Evolutionary conservation across 2,797 vertebrate genomes (phyloP), one percentile per base, ranked within the genome.

Genomic region (Manis pentadactyla): DNA sequence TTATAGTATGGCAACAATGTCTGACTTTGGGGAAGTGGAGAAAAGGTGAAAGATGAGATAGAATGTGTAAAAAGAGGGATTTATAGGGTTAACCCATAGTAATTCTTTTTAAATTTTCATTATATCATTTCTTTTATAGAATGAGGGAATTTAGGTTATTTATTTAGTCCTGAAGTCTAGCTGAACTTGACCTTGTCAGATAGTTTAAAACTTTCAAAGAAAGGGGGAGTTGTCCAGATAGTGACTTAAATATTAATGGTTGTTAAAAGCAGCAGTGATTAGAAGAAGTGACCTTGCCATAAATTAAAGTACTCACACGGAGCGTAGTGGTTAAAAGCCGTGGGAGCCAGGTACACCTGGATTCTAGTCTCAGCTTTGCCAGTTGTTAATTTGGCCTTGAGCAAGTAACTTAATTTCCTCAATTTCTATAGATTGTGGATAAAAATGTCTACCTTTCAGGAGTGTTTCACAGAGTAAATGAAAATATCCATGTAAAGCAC

Each of bases 131-230:
- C 29, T 77, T 83, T 59, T 25, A 71, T 84, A 91, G 69, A 42
- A 91, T 77, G 82, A 96, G 51, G 59, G n/a, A 71, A 87, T 91
- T 78, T 68, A 69, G 63, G 29, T 88, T 86, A 59, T 69, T 93
- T 87, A 81, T 59, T 87, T 93, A 78, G 82, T 77, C n/a, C 7
- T 49, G 23, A 91, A 91, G 49, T 84, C 39, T 57, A 73, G 14
- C 63, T 83, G 87, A 90, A 73, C 78, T 39, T 87, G 31, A 87
- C 31, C 51, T 91, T 87, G 9, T 69, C 64, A 85, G 73, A 21
- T 7, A 69, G 4, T 68, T 73, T 79, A 75, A 90, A 95, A 25
- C 46, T 95, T 88, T 39, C 46, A 9, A 90, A 90, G 61, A 82
- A 83, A 77, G 46, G 13, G 21, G 42, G 9, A 18, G 4, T 78